Evolutionary conservation across 2,113 vertebrate species (phyloP), one percentile per base, ranked within the genome.

Genomic region (Silurus meridionalis): DNA sequence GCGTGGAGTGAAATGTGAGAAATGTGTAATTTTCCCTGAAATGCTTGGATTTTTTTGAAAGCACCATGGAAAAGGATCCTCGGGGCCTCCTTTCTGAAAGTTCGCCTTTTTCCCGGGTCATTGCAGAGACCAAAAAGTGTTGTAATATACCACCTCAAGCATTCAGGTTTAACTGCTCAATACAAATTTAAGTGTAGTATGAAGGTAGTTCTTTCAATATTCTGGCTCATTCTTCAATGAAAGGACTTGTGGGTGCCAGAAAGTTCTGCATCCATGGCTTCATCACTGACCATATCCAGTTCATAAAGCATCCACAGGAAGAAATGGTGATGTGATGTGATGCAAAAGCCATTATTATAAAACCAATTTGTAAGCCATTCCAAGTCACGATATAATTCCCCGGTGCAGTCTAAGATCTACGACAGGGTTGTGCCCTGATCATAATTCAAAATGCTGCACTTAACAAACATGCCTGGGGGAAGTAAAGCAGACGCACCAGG

Each of bases 1-100:
- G 74, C 78, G 81, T 52, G 58, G 57, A 52, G 71, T 28, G 83
- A 90, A 89, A 89, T 64, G 78, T 79, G 78, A 89, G 80, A 87
- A 48, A 21, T 7, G 48, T 87, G 83, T 88, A 85, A 89, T 83
- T 87, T 86, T 63, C 87, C 74, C 60, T 3, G 64, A 83, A 72
- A 83, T 83, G 64, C 75, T 67, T 64, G 78, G 79, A 83, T 77
- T 63, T 50, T 79, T 50, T 79, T 83, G 19, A 74, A 80, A 78
- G 69, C 58, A 15, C 57, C 5, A 8, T 80, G 85, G 37, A 80
- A 85, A 21, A 60, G 10, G 83, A 87, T 82, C 80, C 21, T 57
- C 19, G n/a, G 71, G 28, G 48, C 84, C 46, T 58, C 53, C 77
- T 81, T 37, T 67, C 52, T 81, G 23, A 84, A 88, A 87, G 60